These are phyloP conservation scores for Episyrphus balteatus DNA, from an alignment of 1,140 invertebrate species.

Conservation along the genomic window DNA sequence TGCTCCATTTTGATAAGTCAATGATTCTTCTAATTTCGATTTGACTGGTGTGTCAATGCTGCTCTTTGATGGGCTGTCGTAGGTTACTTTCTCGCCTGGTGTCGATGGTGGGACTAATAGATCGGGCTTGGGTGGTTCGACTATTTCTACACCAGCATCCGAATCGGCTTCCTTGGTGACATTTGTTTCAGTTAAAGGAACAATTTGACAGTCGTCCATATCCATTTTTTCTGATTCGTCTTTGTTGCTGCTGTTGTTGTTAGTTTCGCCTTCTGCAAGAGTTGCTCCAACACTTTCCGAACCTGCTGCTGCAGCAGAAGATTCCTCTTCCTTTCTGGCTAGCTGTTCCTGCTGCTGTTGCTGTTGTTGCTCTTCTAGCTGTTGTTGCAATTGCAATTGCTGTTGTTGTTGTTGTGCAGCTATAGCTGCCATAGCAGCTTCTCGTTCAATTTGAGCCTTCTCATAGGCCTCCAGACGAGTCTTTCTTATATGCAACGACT, in stretches of 20 bases:
- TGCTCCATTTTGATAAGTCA: constrained; percentile 24
- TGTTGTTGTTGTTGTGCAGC: constrained; percentile 16
- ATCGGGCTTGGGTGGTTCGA: background rate
- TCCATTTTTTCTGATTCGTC: constrained; percentile 7
- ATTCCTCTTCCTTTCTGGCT: background rate
- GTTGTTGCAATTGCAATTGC: background rate
- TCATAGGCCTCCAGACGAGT: constrained; percentile 59
- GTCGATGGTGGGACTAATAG: background rate
- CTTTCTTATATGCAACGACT: constrained; percentile 62
- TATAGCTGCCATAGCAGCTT: constrained; percentile 28
- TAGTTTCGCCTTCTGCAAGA: background rate
- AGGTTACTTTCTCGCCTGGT: background rate
- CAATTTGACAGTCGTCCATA: constrained; percentile 1
- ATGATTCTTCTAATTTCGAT: constrained; percentile 13
- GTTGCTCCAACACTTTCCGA: background rate
- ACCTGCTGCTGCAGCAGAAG: background rate
- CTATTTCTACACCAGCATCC: background rate
- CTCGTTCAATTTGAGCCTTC: constrained; percentile 41
- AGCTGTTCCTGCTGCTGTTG: background rate
- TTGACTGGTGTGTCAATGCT: constrained; percentile 1
- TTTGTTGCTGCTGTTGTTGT: background rate
- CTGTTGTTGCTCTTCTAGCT: background rate
- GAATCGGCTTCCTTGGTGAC: background rate
- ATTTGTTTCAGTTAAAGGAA: background rate
- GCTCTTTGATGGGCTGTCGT: background rate